These are phyloP conservation scores for Ectropis grisescens DNA, from an alignment of 1,140 invertebrate genomes.

Conservation along the genomic window DNA sequence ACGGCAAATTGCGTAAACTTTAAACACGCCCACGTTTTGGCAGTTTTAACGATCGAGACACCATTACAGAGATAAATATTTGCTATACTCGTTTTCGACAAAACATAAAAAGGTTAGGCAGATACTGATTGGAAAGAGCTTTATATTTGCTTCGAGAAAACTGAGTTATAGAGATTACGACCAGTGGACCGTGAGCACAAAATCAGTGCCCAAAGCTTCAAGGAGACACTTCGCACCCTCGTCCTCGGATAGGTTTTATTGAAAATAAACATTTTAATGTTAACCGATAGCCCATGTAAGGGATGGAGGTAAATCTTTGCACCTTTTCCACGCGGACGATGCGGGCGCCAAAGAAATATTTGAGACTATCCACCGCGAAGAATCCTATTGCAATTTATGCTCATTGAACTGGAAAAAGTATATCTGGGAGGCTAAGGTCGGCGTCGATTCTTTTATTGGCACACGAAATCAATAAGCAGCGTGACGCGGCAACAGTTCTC, in stretches of 20 bases:
- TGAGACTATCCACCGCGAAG: slow-evolving; percentile 39
- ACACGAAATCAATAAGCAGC: slow-evolving; percentile 50
- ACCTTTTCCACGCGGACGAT: slow-evolving; percentile 36
- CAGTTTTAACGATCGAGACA: too few relatives aligned
- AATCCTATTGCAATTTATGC: slow-evolving; percentile 67
- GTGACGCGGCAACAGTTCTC: slow-evolving; percentile 35
- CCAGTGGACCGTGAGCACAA: slow-evolving; percentile 21
- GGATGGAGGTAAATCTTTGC: slow-evolving; percentile 42
- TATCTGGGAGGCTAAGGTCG: slow-evolving; percentile 51
- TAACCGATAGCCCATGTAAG: slow-evolving; percentile 20
- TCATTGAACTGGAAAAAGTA: slow-evolving; percentile 57
- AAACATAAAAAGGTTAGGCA: too few relatives aligned
- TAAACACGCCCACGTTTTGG: too few relatives aligned
- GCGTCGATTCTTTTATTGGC: slow-evolving; percentile 58
- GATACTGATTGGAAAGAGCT: slow-evolving; percentile 10
- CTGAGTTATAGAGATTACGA: slow-evolving; percentile 23
- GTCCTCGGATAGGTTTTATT: slow-evolving; percentile 13
- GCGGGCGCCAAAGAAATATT: slow-evolving; percentile 35
- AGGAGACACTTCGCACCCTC: slow-evolving; percentile 1
- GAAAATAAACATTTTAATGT: slow-evolving; percentile 42
- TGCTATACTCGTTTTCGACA: too few relatives aligned
- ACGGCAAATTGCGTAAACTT: too few relatives aligned
- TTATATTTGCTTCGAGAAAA: slow-evolving; percentile 15
- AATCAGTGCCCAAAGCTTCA: slow-evolving; percentile 14
- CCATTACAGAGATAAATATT: too few relatives aligned